phyloP scores from a whole-genome alignment of 2,113 vertebrate genomes.

The Uropsilus gracilis region DNA sequence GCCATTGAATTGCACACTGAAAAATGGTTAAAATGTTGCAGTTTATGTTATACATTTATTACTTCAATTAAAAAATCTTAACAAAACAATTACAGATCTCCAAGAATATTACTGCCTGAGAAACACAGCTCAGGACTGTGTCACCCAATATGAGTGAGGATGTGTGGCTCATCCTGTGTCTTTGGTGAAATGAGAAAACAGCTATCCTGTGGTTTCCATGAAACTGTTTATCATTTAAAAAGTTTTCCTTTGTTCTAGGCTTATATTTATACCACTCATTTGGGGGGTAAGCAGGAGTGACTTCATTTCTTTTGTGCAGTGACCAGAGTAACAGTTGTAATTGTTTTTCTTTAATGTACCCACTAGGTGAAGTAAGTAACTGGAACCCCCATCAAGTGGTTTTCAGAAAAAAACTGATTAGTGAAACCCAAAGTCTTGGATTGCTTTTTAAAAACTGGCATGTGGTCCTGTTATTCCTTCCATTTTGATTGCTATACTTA shows the following conservation, averaged over 20 bases:
- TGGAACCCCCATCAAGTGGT: not conserved
- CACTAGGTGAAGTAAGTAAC: not conserved
- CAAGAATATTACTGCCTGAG: not conserved
- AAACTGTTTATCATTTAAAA: not conserved
- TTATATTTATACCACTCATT: not conserved
- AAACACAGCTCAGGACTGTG: not conserved
- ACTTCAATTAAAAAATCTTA: not conserved
- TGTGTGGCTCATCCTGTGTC: not conserved
- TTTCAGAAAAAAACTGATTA: conserved; percentile 15
- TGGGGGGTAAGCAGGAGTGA: fast-evolving
- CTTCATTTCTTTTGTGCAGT: conserved; percentile 1
- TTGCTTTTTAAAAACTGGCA: conserved; percentile 53
- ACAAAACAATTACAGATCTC: not conserved
- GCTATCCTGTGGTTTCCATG: not conserved
- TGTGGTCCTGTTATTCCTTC: conserved; percentile 65
- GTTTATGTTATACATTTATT: not conserved
- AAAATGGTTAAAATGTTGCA: not conserved
- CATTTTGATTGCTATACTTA: conserved; percentile 51
- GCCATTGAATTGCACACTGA: not conserved
- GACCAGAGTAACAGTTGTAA: not conserved
- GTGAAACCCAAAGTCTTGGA: conserved; percentile 17
- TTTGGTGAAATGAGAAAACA: not conserved
- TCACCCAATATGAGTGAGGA: fast-evolving
- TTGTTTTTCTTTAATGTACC: not conserved
- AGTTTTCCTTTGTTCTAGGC: not conserved